Conservation (phyloP, 2,888 invertebrate genomes). For the Pyrocoelia pectoralis region DNA sequence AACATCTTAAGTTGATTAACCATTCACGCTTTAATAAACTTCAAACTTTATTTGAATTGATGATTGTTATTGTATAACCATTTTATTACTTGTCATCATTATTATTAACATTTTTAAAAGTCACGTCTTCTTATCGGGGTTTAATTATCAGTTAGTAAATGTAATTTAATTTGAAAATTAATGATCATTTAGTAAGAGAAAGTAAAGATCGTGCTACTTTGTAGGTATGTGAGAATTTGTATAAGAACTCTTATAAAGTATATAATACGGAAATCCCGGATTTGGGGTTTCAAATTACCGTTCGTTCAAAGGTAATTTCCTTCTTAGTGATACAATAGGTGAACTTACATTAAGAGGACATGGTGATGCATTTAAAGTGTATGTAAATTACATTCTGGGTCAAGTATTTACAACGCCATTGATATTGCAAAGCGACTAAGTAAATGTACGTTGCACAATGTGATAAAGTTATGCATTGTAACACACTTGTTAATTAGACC, state of each 20-base stretch:
- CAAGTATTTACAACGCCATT: too few species aligned
- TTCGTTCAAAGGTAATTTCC: neutral
- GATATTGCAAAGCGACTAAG: too few species aligned
- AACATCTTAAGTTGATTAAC: conserved; percentile 1
- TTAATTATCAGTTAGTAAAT: neutral
- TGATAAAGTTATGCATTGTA: too few species aligned
- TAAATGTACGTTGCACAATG: too few species aligned
- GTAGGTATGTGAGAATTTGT: neutral
- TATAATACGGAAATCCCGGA: neutral
- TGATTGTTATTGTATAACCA: conserved; percentile 2
- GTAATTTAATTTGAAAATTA: conserved; percentile 2
- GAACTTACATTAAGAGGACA: neutral
- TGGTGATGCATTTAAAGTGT: too few species aligned
- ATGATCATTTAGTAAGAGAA: neutral
- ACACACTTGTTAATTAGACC: too few species aligned
- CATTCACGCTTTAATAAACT: conserved; percentile 1
- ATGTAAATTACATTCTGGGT: too few species aligned
- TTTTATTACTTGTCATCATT: conserved; percentile 11
- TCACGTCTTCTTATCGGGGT: conserved; percentile 2
- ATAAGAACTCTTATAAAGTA: neutral
- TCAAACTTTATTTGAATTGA: conserved; percentile 9
- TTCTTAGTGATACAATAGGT: neutral
- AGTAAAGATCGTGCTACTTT: too few species aligned
- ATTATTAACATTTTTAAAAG: conserved; percentile 7
- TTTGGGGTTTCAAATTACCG: neutral